Conservation (phyloP, 2,797 vertebrate species). For the Eleutherodactylus coqui region DNA sequence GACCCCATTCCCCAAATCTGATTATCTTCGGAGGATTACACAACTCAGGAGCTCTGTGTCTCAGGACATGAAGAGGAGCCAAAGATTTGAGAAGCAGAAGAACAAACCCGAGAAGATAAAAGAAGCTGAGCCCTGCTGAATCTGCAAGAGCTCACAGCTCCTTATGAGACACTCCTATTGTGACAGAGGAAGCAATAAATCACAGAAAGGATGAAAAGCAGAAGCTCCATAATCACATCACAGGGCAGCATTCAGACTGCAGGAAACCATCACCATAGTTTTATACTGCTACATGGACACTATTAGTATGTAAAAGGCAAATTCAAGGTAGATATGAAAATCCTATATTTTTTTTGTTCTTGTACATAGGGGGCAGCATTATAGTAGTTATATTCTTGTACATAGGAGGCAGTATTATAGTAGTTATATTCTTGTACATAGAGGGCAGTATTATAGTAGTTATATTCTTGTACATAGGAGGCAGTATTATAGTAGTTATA, state of each 20-base stretch:
- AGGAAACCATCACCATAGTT: background rate
- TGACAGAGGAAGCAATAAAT: background rate
- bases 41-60: background rate
- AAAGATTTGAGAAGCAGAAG: background rate
- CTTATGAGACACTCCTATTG: background rate
- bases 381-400: too few relatives aligned
- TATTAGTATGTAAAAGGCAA: background rate
- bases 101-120: background rate
- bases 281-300: background rate
- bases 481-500: conserved; percentile 9
- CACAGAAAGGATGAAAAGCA: background rate
- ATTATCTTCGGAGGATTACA: conserved; percentile 24
- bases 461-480: background rate
- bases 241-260: background rate
- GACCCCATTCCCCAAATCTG: background rate
- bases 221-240: background rate
- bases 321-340: background rate
- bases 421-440: background rate
- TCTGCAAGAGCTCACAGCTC: background rate
- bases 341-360: too few relatives aligned
- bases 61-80: conserved; percentile 1
- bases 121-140: background rate
- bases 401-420: background rate
- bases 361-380: too few relatives aligned
- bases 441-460: background rate